Conservation (phyloP, 2,797 vertebrate species). For the Pseudochirops corinnae region DNA sequence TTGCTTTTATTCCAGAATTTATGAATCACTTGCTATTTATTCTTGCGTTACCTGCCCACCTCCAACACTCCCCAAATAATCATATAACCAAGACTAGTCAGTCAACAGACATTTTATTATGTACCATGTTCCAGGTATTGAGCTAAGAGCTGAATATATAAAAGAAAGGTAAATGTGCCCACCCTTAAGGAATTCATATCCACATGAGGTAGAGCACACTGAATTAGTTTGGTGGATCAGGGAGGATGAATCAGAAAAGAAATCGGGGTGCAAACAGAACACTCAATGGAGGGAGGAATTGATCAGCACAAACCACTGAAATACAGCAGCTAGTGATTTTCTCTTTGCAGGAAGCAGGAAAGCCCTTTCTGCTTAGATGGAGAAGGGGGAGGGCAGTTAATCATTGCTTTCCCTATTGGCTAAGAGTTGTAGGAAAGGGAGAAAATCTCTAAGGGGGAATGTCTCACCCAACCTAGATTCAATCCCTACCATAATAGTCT, state of each 20-base stretch:
- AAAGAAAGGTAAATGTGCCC: not conserved
- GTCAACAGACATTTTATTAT: not conserved
- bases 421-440: not conserved
- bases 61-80: not conserved
- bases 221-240: not conserved
- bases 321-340: not conserved
- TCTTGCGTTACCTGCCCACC: slow-evolving; percentile 18
- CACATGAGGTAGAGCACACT: not conserved
- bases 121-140: not conserved
- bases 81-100: not conserved
- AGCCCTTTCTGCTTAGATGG: not conserved
- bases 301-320: not conserved
- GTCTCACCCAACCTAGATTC: not conserved
- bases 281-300: not conserved
- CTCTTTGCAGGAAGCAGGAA: not conserved
- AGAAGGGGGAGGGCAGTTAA: not conserved
- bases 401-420: not conserved
- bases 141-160: not conserved
- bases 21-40: slow-evolving; percentile 5
- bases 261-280: not conserved
- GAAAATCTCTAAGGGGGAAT: not conserved
- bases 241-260: not conserved
- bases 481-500: not conserved
- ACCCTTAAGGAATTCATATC: not conserved
- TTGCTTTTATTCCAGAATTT: not conserved